Base-by-base conservation (phyloP, 2,888 invertebrate genomes). In the Lydus trimaculatus region DNA sequence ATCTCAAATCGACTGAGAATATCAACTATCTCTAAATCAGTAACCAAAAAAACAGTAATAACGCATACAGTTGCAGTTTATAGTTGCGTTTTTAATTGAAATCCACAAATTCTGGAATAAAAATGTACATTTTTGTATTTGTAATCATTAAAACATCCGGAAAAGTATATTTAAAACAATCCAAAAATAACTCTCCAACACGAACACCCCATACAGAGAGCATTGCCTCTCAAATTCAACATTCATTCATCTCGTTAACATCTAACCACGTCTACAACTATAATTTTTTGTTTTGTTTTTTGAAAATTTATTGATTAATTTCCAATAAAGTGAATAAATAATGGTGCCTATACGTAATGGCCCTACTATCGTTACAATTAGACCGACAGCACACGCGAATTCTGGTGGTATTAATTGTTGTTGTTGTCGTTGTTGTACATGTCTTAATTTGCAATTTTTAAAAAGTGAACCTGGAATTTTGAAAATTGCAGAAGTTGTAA, bases 391-490 rank as follows among this genome's bases (percentile, higher is more conserved):
- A 56, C 69, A 61, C 39, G 61, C 52, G 20, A 60, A 67, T 33
- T 61, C 63, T 36, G 58, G 69, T 59, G 78, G 87, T 52, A 91
- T 93, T 61, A 87, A 91, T 70, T 89, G 90, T 79, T 91, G 94
- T 80, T 93, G 93, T 81, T 93, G 92, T 80, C 87, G 90, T 69
- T 91, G 94, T 79, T 94, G 93, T 80, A 91, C 93, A 20, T 95
- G 95, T 81, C 85, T 95, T 66, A 91, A 95, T 83, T 88, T 94
- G 64, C 90, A 91, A 56, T 94, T 94, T 82, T 85, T 95, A 15
- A 90, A 90, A 58, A 90, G 92, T 0, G 88, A 90, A 73, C 90
- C 91, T 43, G 95, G 95, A 20, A 82, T 93, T 31, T 85, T 94
- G 61, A 95, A 95, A 85, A 80, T 94, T 2, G 87, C 89, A 71